Conservation (phyloP, 2,113 vertebrate genomes). For the Phalacrocorax brasilianus region DNA sequence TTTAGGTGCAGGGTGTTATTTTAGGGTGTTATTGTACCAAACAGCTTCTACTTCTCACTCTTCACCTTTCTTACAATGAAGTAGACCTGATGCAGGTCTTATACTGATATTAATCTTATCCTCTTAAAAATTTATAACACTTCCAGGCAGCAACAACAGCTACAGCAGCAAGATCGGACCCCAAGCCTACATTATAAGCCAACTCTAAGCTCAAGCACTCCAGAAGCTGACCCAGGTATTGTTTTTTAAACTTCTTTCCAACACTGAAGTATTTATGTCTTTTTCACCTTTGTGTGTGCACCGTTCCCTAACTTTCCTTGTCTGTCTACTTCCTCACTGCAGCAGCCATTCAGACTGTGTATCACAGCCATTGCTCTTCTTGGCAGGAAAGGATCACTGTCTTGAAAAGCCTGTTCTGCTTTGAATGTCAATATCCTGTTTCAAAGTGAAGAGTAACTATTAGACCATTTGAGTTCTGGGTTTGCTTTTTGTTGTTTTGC, state of each 20-base stretch:
- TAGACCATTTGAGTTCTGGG: background rate
- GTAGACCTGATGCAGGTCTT: background rate
- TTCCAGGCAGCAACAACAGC: constrained; percentile 71
- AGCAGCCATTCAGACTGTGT: background rate
- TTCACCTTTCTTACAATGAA: background rate
- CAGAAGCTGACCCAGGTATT: constrained; percentile 58
- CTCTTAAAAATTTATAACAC: background rate
- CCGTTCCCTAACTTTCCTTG: background rate
- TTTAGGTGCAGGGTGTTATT: background rate
- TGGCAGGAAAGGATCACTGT: background rate
- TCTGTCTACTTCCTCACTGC: background rate
- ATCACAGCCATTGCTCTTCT: background rate
- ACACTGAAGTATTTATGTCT: background rate
- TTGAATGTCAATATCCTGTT: background rate
- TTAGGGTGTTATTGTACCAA: background rate
- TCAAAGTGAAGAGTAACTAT: background rate
- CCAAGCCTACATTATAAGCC: background rate
- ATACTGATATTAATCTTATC: background rate
- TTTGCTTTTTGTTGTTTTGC: background rate
- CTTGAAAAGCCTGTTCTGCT: background rate
- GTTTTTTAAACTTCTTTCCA: background rate
- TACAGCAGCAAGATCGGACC: constrained; percentile 29
- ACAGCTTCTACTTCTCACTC: background rate
- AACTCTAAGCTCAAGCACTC: constrained; percentile 24
- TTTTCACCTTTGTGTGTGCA: background rate